Evolutionary conservation across 2,797 vertebrate genomes (phyloP), one percentile per base, ranked within the genome.

Genomic region (Selene dorsalis): DNA sequence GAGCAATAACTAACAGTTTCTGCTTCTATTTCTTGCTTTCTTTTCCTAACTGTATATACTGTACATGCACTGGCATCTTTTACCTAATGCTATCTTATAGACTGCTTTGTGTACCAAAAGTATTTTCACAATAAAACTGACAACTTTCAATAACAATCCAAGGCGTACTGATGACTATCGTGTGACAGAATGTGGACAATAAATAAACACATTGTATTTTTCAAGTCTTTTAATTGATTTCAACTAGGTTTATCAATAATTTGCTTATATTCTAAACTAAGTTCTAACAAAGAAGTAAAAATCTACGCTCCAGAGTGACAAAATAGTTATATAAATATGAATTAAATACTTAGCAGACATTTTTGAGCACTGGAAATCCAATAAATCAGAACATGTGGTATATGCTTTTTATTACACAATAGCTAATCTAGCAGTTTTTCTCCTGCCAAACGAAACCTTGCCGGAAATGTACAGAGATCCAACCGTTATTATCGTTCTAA

Each of bases 81-180:
- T 88, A 87, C 84, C 75, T 81, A 84, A 77, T 85, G 88, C 84
- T 57, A 79, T 82, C 73, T 82, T 92, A 80, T 87, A 80, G 90
- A 88, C 64, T 84, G 83, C 89, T 90, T 92, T 91, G 67, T 91
- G 77, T 93, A 93, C 79, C 90, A 88, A 91, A 91, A 91, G 88
- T 94, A 94, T 94, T 93, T 94, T 94, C 91, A 88, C 89, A 94
- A 93, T 94, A 94, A 94, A 94, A 92, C 50, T 75, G 85, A 90
- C 75, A 87, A 88, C 47, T 78, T 84, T 69, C 5, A 68, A 64
- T 64, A 64, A 61, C 28, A 70, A 70, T 57, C 16, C 2, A 2
- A 32, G 39, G 48, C 20, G 48, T 55, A 7, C 28, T n/a, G 4
- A 2, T 62, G 22, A 52, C 22, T 38, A 14, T 52, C 9, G 30